Conservation (phyloP, 2,113 vertebrate genomes). For the Delphinapterus leucas region DNA sequence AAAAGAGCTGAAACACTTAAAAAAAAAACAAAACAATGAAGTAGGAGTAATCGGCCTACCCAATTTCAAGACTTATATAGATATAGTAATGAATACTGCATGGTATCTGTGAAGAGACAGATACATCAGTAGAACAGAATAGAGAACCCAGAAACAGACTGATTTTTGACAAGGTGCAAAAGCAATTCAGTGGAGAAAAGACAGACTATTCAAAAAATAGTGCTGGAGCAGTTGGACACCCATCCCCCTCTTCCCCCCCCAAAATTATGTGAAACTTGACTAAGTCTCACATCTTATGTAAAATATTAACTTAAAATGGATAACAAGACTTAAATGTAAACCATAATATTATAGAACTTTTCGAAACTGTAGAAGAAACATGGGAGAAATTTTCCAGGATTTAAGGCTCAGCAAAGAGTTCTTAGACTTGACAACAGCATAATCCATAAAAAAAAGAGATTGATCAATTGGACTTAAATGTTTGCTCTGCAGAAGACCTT, state of each 20-base stretch:
- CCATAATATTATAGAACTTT: background rate
- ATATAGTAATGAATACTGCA: background rate
- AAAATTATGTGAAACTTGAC: background rate
- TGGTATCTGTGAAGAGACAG: background rate
- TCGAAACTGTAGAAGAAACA: background rate
- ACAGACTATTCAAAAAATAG: background rate
- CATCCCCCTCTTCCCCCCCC: no score
- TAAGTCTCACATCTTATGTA: background rate
- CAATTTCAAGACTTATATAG: background rate
- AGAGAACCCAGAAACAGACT: background rate
- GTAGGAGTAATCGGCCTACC: background rate
- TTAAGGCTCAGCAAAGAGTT: background rate
- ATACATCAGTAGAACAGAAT: background rate
- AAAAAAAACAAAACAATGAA: background rate
- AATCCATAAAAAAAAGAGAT: background rate
- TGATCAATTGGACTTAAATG: background rate
- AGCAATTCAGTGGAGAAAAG: background rate
- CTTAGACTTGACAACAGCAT: background rate
- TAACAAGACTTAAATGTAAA: background rate
- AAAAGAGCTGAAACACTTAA: background rate
- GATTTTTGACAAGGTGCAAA: background rate
- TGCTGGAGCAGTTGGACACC: background rate
- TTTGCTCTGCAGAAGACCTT: background rate
- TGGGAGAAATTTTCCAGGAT: background rate
- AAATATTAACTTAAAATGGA: background rate